Base-by-base conservation (phyloP, 2,113 vertebrate genomes). In the Bungarus multicinctus region DNA sequence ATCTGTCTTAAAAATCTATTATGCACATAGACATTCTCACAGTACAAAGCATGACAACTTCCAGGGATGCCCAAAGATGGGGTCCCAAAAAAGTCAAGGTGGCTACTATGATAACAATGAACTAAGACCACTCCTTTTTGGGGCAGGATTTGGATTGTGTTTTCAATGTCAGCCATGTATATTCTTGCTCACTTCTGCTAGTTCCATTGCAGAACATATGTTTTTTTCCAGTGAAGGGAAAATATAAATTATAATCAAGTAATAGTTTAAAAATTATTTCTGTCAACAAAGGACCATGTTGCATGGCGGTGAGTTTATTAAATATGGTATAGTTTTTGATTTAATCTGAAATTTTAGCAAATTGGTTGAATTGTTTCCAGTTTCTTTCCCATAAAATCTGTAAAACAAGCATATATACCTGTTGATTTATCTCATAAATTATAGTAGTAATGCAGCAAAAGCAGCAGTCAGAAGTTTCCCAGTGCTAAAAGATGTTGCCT, bases 401-500 rank as follows among this genome's bases (percentile, higher is more conserved):
- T 89, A 43, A 88, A 93, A 94, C 91, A 22, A 95, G 60, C 95
- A 91, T 95, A 93, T 92, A 47, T 85, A 88, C 94, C 95, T 95
- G 94, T 94, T 47, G 55, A 57, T 93, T 94, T 91, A 94, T 94
- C 94, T 95, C 4, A 88, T 69, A 85, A 69, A 20, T 91, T 93
- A 91, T 53, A 30, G 87, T 94, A 92, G 89, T 93, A 96, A 95
- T 96, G 95, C 96, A 92, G 93, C 58, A 93, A 95, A 92, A 94
- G 96, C 94, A 96, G 92, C 95, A 96, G 93, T 94, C 94, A 87
- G 87, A 94, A 95, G 64, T 93, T 96, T 95, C 96, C 95, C 88
- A 96, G 95, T 94, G 92, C 95, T 95, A 96, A 94, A 97, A 95
- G 95, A 94, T 96, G 89, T 95, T 97, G 93, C 87, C 89, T 94